These are phyloP conservation scores for Gobionotothen gibberifrons DNA, from an alignment of 2,797 vertebrate species.

Conservation along the genomic window DNA sequence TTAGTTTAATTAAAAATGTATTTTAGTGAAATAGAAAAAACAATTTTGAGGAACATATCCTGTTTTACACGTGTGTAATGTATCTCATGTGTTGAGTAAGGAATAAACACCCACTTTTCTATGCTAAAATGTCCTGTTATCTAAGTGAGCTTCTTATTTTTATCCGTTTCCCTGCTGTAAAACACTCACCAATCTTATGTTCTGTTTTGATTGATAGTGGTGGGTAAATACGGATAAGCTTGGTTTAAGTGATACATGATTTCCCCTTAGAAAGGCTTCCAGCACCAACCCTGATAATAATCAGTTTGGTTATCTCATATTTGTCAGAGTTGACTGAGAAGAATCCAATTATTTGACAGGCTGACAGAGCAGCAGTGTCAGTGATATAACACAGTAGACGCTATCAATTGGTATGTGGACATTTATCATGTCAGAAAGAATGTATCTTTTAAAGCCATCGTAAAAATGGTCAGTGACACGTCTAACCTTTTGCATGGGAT, in stretches of 20 bases:
- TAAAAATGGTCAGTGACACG: constrained; percentile 12
- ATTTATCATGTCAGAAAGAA: constrained; percentile 25
- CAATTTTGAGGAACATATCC: too few species aligned
- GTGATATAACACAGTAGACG: constrained; percentile 24
- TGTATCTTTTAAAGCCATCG: constrained; percentile 20
- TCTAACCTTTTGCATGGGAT: background rate
- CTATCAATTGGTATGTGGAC: constrained; percentile 34
- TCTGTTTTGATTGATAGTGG: constrained; percentile 3
- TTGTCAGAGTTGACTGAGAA: constrained; percentile 31
- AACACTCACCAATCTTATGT: background rate
- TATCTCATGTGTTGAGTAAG: background rate
- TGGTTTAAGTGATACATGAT: background rate
- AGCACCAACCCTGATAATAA: background rate
- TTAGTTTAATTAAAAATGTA: too few species aligned
- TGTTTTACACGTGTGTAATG: too few species aligned
- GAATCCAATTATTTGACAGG: constrained; percentile 25
- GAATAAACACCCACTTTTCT: background rate
- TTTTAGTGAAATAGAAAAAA: too few species aligned
- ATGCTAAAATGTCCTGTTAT: background rate
- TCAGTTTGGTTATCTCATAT: constrained; percentile 13
- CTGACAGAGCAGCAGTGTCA: constrained; percentile 24
- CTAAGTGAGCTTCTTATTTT: background rate
- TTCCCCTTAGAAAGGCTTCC: background rate
- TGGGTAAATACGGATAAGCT: background rate
- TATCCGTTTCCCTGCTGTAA: background rate